phyloP scores from a whole-genome alignment of 2,797 vertebrate species.

The Parotocinclus haroldoi region DNA sequence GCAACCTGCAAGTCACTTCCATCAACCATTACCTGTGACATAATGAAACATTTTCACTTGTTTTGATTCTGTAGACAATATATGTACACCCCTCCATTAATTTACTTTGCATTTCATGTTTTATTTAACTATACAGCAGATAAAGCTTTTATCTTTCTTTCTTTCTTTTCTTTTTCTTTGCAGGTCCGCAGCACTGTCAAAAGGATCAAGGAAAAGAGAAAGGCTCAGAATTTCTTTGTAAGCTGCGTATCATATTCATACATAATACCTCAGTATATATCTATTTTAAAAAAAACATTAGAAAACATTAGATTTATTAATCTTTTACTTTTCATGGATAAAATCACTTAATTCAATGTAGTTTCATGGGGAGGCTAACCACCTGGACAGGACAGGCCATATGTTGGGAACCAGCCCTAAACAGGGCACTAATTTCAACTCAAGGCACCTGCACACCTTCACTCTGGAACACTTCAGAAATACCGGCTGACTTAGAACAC shows the following conservation, averaged over 20 bases:
- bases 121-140: background rate
- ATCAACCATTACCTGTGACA: conserved; percentile 69
- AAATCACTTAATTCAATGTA: no score
- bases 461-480: no score
- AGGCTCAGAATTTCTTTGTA: conserved; percentile 78
- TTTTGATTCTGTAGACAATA: conserved; percentile 30
- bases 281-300: conserved; percentile 19
- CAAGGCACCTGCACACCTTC: no score
- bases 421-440: no score
- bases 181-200: conserved; percentile 78
- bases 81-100: conserved; percentile 1
- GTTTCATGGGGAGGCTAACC: no score
- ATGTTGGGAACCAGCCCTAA: no score
- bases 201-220: conserved; percentile 78
- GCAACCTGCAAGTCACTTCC: conserved; percentile 75
- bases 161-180: conserved; percentile 21
- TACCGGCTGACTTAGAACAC: no score
- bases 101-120: conserved; percentile 37
- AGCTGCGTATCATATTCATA: conserved; percentile 26
- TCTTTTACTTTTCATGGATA: background rate
- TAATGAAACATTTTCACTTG: conserved; percentile 51
- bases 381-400: no score
- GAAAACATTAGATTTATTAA: no score
- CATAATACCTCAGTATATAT: conserved; percentile 30
- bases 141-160: background rate